These are phyloP conservation scores for Hemiscyllium ocellatum DNA, from an alignment of 2,113 vertebrate species.

Conservation along the genomic window DNA sequence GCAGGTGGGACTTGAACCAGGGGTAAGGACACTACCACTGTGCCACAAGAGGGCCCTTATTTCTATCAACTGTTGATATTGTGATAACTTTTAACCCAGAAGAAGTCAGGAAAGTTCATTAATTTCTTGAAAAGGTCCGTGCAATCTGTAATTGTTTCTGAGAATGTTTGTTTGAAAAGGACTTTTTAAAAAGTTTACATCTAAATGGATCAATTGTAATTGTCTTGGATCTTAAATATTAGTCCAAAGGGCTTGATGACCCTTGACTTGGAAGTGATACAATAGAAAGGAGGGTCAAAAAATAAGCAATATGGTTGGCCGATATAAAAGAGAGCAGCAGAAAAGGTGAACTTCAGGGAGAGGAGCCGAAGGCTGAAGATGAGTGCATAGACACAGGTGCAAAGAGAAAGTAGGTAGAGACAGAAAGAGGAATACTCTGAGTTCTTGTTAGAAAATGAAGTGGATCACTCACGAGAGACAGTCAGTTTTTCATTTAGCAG, in stretches of 20 bases:
- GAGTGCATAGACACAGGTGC: neutral
- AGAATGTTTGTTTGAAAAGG: neutral
- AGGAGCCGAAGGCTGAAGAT: neutral
- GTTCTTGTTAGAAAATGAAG: neutral
- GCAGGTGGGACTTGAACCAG: too few species aligned
- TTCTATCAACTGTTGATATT: neutral
- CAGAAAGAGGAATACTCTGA: neutral
- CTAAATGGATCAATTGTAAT: neutral
- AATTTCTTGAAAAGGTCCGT: neutral
- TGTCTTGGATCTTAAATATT: neutral
- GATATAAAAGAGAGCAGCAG: neutral
- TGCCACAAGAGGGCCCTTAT: neutral
- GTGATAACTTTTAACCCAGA: neutral
- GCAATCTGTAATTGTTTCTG: neutral
- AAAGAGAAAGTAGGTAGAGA: neutral
- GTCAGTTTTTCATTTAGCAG: neutral
- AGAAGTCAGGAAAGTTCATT: neutral
- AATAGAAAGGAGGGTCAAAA: neutral
- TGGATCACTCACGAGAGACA: neutral
- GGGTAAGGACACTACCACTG: too few species aligned
- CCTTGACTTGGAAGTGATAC: neutral
- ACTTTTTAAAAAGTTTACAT: neutral
- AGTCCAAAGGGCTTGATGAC: neutral
- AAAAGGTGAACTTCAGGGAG: neutral
- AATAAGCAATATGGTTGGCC: neutral